Base-by-base conservation (phyloP, 2,888 invertebrate species). In the Andrena flavipes region DNA sequence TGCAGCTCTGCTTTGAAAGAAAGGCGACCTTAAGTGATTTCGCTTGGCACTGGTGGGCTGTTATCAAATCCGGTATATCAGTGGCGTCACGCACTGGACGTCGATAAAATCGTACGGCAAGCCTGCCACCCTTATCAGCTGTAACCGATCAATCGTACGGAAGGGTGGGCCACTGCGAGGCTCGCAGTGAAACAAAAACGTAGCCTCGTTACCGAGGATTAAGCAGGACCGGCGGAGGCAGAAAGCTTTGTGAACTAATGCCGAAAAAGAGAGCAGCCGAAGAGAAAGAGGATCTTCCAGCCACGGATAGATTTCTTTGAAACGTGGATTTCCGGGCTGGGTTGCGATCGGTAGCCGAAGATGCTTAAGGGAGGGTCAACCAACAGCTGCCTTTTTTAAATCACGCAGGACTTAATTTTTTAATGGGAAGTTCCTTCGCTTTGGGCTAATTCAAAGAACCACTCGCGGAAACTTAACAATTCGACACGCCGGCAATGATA, bases 181-280 rank as follows among this genome's bases (percentile, higher is more conserved):
- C 77, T 76, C 51, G 59, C 69, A 65, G 71, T 80, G 82, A 88
- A 88, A 88, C 88, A 88, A 88, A 87, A 82, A 85, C 85, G 65
- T 83, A 82, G 84, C 84, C 85, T 87, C 77, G 88, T 88, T 88
- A 84, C 77, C 23, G 77, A 62, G 88, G 87, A 79, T 83, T 86
- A 86, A 81, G 83, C 82, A 68, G 76, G 65, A 65, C 65, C 80
- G 64, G 67, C 59, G 64, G 69, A 71, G 62, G 74, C 77, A 80
- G 78, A 84, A 88, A 86, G 84, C 78, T 84, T 33, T 67, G 63
- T 69, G 81, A 71, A 74, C 76, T 78, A 80, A 82, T 78, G 70
- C 76, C 59, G 49, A 73, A 59, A 42, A 69, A 73, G n/a, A 35
- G n/a, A 71, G 60, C 33, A n/a, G 6, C 13, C 20, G 67, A 35